Conservation (phyloP, 2,888 invertebrate species). For the Aelia acuminata region DNA sequence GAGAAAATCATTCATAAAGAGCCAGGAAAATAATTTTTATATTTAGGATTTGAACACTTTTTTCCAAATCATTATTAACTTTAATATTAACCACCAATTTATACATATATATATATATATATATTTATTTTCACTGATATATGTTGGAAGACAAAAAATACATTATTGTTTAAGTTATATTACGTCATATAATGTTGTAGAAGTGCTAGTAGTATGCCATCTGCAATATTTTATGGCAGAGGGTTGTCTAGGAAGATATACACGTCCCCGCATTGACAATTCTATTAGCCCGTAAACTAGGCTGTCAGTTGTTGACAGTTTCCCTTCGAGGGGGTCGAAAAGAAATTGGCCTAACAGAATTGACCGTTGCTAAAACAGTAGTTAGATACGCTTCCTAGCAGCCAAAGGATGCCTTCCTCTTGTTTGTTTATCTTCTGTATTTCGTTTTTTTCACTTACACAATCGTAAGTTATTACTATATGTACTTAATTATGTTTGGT, state of each 20-base stretch:
- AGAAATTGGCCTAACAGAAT: background rate
- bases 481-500: too few species aligned
- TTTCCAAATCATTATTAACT: too few species aligned
- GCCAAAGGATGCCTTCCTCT: background rate
- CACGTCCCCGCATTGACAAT: background rate
- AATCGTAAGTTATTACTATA: too few species aligned
- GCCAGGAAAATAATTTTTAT: too few species aligned
- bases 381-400: background rate
- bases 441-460: background rate
- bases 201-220: background rate
- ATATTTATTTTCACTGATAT: too few species aligned
- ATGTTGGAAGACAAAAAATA: too few species aligned
- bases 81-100: too few species aligned
- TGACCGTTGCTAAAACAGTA: constrained; percentile 24
- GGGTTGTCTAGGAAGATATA: background rate
- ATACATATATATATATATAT: too few species aligned
- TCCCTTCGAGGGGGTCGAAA: background rate
- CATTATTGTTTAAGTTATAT: background rate
- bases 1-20: too few species aligned
- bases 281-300: background rate
- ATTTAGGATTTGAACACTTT: too few species aligned
- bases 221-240: background rate
- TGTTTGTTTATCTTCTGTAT: background rate
- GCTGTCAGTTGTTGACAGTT: background rate
- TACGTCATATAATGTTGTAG: background rate